A percentile compares a stretch with the other conserved stretches of the same genome.
Evolutionary conservation across 1,140 invertebrate species (phyloP).

Genomic region (Belonocnema kinseyi): DNA sequence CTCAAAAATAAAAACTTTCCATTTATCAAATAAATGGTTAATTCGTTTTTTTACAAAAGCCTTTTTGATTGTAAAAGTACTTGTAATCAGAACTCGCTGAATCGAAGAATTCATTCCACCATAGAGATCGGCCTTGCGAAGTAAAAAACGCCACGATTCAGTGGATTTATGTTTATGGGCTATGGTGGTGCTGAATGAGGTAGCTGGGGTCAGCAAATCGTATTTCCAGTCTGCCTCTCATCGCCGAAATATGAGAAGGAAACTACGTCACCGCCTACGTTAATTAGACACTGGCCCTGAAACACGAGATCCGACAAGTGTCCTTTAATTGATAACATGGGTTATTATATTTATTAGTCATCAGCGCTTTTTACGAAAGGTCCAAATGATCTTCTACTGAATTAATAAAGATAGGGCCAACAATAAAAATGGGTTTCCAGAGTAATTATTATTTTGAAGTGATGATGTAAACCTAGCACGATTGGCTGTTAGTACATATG

Average conservation of each 20-base stretch:
- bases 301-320: slow-evolving; percentile 55
- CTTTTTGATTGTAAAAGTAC: not conserved
- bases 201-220: slow-evolving; percentile 72
- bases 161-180: slow-evolving; percentile 21
- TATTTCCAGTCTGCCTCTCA: slow-evolving; percentile 62
- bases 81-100: not conserved
- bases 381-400: not conserved
- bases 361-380: not conserved
- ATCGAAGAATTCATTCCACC: not conserved
- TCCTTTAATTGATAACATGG: slow-evolving; percentile 16
- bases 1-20: too few relatives aligned
- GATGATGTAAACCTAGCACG: not conserved
- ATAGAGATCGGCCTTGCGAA: slow-evolving; percentile 6
- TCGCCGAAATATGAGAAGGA: slow-evolving; percentile 79
- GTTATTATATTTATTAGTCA: not conserved
- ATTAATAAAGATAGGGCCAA: not conserved
- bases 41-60: too few relatives aligned
- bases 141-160: slow-evolving; percentile 10
- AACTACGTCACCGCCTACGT: slow-evolving; percentile 95
- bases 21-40: too few relatives aligned
- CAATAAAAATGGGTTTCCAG: not conserved
- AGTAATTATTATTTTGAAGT: not conserved
- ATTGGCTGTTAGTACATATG: too few relatives aligned
- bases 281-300: slow-evolving; percentile 94
- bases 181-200: slow-evolving; percentile 72